phyloP scores from a whole-genome alignment of 2,888 invertebrate genomes.

The Noctua pronuba region DNA sequence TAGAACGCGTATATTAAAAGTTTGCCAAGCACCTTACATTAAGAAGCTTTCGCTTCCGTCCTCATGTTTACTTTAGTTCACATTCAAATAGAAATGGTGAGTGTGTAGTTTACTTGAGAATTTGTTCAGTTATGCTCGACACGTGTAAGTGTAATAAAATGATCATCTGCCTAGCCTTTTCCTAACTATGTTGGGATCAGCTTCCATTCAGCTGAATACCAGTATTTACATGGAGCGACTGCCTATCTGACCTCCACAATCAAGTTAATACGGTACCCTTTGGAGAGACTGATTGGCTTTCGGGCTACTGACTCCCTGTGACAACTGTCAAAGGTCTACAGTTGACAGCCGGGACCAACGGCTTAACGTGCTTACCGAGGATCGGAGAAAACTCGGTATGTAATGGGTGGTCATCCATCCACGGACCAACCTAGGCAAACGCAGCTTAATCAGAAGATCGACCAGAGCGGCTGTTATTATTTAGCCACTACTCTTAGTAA shows the following conservation, averaged over 20 bases:
- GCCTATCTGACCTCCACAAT: not conserved
- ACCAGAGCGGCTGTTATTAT: not conserved
- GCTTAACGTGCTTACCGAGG: not conserved
- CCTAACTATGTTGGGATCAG: not conserved
- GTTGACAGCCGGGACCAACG: not conserved
- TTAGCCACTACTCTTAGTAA: too few relatives aligned
- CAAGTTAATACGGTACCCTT: not conserved
- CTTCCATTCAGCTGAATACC: not conserved
- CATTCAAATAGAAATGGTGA: slow-evolving; percentile 47
- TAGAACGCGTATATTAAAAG: slow-evolving; percentile 83
- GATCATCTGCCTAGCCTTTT: not conserved
- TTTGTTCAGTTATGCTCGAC: slow-evolving; percentile 1
- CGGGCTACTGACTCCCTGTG: not conserved
- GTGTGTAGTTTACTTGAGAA: slow-evolving; percentile 24
- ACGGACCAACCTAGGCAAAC: not conserved
- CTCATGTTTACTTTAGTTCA: slow-evolving; percentile 45
- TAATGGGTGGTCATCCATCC: not conserved
- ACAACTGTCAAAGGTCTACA: not conserved
- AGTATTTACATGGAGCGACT: not conserved
- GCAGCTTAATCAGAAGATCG: not conserved
- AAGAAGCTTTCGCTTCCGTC: slow-evolving; percentile 71
- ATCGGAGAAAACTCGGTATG: too few relatives aligned
- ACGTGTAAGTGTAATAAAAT: not conserved
- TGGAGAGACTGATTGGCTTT: not conserved
- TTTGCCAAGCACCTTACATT: slow-evolving; percentile 82